Evolutionary conservation across 2,888 invertebrate species (phyloP).

Genomic region (Andrena hattorfiana): DNA sequence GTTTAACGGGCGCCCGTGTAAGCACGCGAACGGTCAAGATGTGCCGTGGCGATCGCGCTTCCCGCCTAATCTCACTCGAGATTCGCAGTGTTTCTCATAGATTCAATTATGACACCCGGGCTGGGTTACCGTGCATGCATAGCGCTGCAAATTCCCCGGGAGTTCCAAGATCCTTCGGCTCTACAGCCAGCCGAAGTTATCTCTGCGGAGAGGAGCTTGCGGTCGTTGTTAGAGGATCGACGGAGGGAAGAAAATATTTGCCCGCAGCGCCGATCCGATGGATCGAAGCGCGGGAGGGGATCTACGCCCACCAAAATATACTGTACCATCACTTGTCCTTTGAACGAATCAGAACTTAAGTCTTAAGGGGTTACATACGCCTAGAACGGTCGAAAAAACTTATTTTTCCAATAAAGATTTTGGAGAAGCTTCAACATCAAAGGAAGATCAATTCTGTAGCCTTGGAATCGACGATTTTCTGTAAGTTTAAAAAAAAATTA

Average conservation of each 20-base stretch:
- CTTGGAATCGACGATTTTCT: no score
- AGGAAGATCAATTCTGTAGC: no score
- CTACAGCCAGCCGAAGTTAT: constrained; percentile 52
- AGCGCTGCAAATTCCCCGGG: constrained; percentile 50
- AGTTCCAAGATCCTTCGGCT: constrained; percentile 57
- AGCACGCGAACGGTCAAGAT: constrained; percentile 47
- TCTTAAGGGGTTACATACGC: no score
- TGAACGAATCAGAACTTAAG: no score
- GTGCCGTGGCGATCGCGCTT: constrained; percentile 30
- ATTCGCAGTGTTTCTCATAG: constrained; percentile 51
- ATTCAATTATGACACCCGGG: constrained; percentile 64
- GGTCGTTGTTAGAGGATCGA: constrained; percentile 46
- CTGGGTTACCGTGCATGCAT: constrained; percentile 38
- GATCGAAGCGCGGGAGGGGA: not conserved
- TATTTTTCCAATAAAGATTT: no score
- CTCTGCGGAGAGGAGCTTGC: constrained; percentile 43
- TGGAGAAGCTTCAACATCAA: no score
- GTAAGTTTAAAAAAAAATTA: no score
- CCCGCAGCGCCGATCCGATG: not conserved
- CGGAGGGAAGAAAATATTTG: constrained; percentile 48
- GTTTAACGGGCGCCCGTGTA: constrained; percentile 25
- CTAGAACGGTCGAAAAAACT: no score
- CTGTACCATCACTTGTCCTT: no score
- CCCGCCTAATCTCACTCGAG: constrained; percentile 47
- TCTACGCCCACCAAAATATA: not conserved